Conservation (phyloP, 2,888 invertebrate genomes). For the Cyclophora albipunctata region DNA sequence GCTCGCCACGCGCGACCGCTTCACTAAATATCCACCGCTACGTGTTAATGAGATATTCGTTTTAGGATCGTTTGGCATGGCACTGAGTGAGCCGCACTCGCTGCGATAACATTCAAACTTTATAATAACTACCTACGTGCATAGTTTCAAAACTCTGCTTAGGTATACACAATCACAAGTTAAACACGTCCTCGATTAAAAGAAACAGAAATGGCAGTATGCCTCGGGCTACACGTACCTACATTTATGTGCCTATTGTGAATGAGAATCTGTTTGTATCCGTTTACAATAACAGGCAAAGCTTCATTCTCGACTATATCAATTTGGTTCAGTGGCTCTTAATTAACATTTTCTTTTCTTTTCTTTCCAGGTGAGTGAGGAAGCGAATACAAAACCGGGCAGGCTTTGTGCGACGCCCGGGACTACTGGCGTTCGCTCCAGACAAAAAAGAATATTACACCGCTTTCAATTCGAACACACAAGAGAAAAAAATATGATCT, state of each 20-base stretch:
- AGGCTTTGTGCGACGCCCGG: constrained; percentile 55
- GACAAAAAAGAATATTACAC: constrained; percentile 69
- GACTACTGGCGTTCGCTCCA: constrained; percentile 34
- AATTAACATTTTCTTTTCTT: constrained; percentile 75
- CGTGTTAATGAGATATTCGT: constrained; percentile 67
- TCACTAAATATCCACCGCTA: constrained; percentile 59
- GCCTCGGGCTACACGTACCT: no score
- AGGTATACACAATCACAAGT: background rate
- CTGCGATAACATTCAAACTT: constrained; percentile 10
- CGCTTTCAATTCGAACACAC: constrained; percentile 67
- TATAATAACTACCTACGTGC: no score
- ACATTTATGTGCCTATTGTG: no score
- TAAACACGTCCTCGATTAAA: constrained; percentile 1
- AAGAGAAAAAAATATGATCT: constrained; percentile 66
- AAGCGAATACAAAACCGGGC: constrained; percentile 58
- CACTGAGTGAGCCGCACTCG: constrained; percentile 23
- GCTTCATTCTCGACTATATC: constrained; percentile 62
- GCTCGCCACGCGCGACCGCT: constrained; percentile 64
- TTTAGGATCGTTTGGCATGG: constrained; percentile 59
- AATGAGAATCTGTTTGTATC: constrained; percentile 45
- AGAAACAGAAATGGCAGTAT: constrained; percentile 19
- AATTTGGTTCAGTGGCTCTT: constrained; percentile 70
- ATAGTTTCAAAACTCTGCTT: background rate
- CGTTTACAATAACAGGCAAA: constrained; percentile 58
- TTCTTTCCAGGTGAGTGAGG: constrained; percentile 72